Evolutionary conservation across 2,797 vertebrate species (phyloP).

Genomic region (Poeciliopsis infans): DNA sequence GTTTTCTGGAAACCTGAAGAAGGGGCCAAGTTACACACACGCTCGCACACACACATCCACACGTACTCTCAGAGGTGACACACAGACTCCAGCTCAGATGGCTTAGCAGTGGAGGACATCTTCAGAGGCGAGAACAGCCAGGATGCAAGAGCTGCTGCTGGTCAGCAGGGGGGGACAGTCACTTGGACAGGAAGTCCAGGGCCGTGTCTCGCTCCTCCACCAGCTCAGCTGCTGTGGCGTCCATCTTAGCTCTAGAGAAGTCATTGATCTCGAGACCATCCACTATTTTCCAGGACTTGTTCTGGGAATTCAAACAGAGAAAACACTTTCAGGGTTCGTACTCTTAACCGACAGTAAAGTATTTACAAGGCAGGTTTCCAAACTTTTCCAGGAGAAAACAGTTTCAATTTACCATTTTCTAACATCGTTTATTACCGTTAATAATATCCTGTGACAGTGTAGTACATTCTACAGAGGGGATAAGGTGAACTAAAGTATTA

Average conservation of each 20-base stretch:
- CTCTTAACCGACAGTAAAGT: too few species aligned
- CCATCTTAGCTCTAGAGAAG: constrained; percentile 96
- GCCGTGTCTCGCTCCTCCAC: constrained; percentile 93
- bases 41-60: constrained; percentile 14
- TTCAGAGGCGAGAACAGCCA: constrained; percentile 85
- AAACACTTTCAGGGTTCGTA: too few species aligned
- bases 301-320: constrained; percentile 68
- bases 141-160: constrained; percentile 59
- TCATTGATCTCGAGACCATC: constrained; percentile 91
- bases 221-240: constrained; percentile 91
- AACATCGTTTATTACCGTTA: too few species aligned
- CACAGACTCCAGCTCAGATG: constrained; percentile 31
- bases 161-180: constrained; percentile 76
- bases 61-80: constrained; percentile 37
- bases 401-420: too few species aligned
- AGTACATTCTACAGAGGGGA: too few species aligned
- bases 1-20: constrained; percentile 51
- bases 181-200: constrained; percentile 86
- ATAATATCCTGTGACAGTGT: too few species aligned
- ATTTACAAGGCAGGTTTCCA: too few species aligned
- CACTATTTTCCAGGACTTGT: constrained; percentile 93
- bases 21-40: constrained; percentile 52
- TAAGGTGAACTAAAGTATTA: too few species aligned
- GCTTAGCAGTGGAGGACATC: constrained; percentile 42
- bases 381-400: too few species aligned